Base-by-base conservation (phyloP, 2,888 invertebrate genomes). In the Apantesis nais region DNA sequence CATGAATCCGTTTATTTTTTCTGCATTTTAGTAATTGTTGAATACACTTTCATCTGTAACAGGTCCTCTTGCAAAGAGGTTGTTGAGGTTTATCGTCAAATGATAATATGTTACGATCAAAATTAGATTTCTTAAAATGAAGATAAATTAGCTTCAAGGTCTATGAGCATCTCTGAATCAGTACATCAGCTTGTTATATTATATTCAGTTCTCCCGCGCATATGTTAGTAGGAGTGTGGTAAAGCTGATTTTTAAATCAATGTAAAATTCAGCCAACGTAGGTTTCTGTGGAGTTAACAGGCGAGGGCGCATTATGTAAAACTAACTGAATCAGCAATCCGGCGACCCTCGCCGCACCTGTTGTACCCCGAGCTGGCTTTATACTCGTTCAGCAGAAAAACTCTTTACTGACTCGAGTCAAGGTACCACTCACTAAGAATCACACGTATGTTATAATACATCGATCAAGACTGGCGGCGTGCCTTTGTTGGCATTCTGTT, bases 321-420 rank as follows among this genome's bases (percentile, higher is more conserved):
- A 58, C 58, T 29, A 58, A 58, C 29, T 29, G 58, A 58, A 14
- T 58, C 58, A 58, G 58, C 58, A 29, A 14, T 29, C 16, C 29
- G 29, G 29, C 37, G n/a, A 52, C 48, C 22, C 65, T 48, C 48
- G 65, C 4, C 65, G 25, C 37, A 25, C 48, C 44, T 19, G 52
- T n/a, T 31, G 34, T 52, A 25, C 29, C 31, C 64, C 31, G 48
- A 25, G 31, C n/a, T 22, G 31, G 65, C 65, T 55, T 39, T 41
- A n/a, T 29, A 52, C 55, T 22, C 66, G 29, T 60, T 58, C 60
- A 41, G 58, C 66, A 25, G 60, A 4, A 52, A 55, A 22, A 41
- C 4, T n/a, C 12, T 41, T 66, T 29, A 39, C 31, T 41, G 41
- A 58, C 29, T 58, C 29, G 29, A 58, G 29, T 29, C 14, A 14